A percentile compares a stretch with the other conserved stretches of the same genome.
Conservation (phyloP, 2,888 invertebrate species). For the Dasypolia templi region DNA sequence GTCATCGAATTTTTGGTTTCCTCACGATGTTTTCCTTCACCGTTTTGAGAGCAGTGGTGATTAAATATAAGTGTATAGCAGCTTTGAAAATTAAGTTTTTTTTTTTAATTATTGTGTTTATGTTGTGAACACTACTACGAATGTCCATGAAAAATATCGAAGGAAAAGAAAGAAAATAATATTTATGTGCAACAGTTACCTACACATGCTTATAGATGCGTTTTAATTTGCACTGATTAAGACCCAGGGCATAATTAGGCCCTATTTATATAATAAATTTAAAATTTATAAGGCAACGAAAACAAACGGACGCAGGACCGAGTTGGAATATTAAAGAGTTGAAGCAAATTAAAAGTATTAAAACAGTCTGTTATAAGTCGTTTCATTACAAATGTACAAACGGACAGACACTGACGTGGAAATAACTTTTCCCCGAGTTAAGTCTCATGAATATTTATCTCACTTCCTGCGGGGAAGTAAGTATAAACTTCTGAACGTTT, state of each 20-base stretch:
- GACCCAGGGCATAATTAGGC: neutral
- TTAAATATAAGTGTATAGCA: neutral
- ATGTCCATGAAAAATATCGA: neutral
- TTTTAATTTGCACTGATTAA: neutral
- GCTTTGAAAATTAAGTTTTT: neutral
- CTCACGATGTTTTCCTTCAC: too few relatives aligned
- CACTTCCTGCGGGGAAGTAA: conserved; percentile 81
- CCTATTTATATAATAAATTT: conserved; percentile 14
- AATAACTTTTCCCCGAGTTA: conserved; percentile 87
- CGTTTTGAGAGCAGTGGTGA: too few relatives aligned
- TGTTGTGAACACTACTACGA: neutral
- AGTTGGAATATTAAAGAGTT: conserved; percentile 74
- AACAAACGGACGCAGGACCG: conserved; percentile 44
- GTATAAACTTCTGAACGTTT: conserved; percentile 87
- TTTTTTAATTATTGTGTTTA: neutral
- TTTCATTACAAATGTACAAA: conserved; percentile 87
- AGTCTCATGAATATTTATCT: conserved; percentile 90
- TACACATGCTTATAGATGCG: neutral
- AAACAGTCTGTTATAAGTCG: conserved; percentile 82
- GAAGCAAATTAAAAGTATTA: conserved; percentile 80
- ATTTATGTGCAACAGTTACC: neutral
- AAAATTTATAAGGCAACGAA: conserved; percentile 42
- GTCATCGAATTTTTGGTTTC: too few relatives aligned
- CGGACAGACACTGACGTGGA: conserved; percentile 87
- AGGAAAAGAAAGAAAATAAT: neutral